These are phyloP conservation scores for Stomatorhinus ivindoensis DNA, from an alignment of 2,113 vertebrate species.

Conservation along the genomic window DNA sequence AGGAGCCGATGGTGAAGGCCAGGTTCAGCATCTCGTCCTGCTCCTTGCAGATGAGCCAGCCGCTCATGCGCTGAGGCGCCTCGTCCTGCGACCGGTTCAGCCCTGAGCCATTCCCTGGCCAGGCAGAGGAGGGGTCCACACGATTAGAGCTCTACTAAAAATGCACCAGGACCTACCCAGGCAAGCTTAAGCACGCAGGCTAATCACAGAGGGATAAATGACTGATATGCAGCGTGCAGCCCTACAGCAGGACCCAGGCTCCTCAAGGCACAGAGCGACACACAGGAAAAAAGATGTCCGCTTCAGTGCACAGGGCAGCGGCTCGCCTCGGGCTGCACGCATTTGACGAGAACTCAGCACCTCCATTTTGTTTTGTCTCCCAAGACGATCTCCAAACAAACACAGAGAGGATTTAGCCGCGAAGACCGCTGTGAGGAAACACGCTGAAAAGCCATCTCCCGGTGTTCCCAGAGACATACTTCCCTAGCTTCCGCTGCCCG, in stretches of 20 bases:
- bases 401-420: background rate
- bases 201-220: background rate
- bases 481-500: background rate
- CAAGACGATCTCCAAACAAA: background rate
- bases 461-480: background rate
- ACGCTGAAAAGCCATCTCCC: background rate
- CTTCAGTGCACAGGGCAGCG: background rate
- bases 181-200: background rate
- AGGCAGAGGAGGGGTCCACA: background rate
- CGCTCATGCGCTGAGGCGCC: slow-evolving; percentile 55
- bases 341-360: too few relatives aligned
- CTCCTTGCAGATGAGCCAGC: slow-evolving; percentile 85
- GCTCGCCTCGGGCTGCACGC: background rate
- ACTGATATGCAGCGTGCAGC: background rate
- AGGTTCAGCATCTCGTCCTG: slow-evolving; percentile 96
- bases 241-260: background rate
- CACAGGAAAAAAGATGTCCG: background rate
- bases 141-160: background rate
- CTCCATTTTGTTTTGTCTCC: background rate
- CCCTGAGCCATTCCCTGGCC: background rate
- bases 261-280: background rate
- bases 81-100: slow-evolving; percentile 14
- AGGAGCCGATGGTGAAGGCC: slow-evolving; percentile 94
- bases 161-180: background rate
- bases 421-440: background rate